Conservation (phyloP, 2,888 invertebrate genomes). For the Drosophila putrida region DNA sequence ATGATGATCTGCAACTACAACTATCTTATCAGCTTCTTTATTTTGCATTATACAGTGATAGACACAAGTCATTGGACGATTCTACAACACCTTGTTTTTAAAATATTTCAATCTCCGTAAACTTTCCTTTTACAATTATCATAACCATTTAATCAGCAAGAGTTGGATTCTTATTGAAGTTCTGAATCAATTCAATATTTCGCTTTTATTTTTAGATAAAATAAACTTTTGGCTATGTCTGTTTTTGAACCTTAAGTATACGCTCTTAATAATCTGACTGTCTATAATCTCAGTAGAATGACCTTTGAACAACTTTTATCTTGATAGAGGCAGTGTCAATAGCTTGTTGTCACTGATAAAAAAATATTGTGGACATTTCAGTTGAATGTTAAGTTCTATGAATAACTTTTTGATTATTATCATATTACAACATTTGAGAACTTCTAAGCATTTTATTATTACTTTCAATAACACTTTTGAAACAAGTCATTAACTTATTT, state of each 20-base stretch:
- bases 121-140: too few species aligned
- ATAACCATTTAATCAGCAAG: too few species aligned
- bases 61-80: neutral
- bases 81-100: too few species aligned
- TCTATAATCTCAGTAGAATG: slow-evolving; percentile 7
- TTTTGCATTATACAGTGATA: slow-evolving; percentile 3
- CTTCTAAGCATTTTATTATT: neutral
- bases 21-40: slow-evolving; percentile 30
- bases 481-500: neutral
- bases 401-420: neutral
- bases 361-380: neutral
- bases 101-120: too few species aligned
- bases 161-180: too few species aligned
- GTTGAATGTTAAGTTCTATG: neutral
- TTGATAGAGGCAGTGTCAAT: slow-evolving; percentile 3
- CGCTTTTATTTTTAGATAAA: too few species aligned
- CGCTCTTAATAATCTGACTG: slow-evolving; percentile 24
- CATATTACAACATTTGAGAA: neutral
- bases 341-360: slow-evolving; percentile 11
- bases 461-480: neutral
- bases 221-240: neutral
- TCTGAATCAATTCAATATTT: too few species aligned
- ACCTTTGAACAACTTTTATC: slow-evolving; percentile 24
- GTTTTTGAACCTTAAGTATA: neutral
- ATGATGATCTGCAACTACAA: slow-evolving; percentile 27